Evolutionary conservation across 2,113 vertebrate genomes (phyloP).

Genomic region (Crotophaga sulcirostris): DNA sequence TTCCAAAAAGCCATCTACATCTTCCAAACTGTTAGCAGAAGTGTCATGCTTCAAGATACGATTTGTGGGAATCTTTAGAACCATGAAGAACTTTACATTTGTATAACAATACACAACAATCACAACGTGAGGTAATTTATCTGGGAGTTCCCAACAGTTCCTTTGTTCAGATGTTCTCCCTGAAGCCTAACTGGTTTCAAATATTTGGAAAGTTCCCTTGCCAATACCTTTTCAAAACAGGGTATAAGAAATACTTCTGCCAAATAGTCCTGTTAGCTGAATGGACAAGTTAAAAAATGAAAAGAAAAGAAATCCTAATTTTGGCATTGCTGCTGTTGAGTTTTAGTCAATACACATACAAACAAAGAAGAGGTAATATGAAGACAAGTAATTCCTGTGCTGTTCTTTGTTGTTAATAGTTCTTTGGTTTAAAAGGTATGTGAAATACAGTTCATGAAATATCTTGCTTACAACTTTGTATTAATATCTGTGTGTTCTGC

Average conservation of each 20-base stretch:
- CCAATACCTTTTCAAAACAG: not conserved
- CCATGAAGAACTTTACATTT: not conserved
- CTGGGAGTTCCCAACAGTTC: not conserved
- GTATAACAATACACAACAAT: not conserved
- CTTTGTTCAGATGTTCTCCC: not conserved
- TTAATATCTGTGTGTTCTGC: not conserved
- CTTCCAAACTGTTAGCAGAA: not conserved
- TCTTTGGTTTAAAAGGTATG: conserved; percentile 16
- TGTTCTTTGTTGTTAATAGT: not conserved
- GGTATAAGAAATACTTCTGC: not conserved
- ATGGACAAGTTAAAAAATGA: not conserved
- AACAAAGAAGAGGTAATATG: conserved; percentile 1
- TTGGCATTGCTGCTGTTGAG: not conserved
- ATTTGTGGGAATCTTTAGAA: not conserved
- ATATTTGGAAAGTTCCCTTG: not conserved
- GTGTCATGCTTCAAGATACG: not conserved
- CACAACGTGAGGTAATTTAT: not conserved
- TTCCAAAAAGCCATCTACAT: not conserved
- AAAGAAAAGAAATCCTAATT: not conserved
- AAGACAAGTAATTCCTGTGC: not conserved
- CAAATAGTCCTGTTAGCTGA: not conserved
- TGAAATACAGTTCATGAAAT: not conserved
- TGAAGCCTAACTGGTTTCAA: not conserved
- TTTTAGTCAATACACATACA: not conserved
- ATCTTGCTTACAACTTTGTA: not conserved